Percentiles rank a stretch among this genome's conserved stretches.
Evolutionary conservation across 2,797 vertebrate species (phyloP).

Genomic region (Hypotaenidia philippensis): DNA sequence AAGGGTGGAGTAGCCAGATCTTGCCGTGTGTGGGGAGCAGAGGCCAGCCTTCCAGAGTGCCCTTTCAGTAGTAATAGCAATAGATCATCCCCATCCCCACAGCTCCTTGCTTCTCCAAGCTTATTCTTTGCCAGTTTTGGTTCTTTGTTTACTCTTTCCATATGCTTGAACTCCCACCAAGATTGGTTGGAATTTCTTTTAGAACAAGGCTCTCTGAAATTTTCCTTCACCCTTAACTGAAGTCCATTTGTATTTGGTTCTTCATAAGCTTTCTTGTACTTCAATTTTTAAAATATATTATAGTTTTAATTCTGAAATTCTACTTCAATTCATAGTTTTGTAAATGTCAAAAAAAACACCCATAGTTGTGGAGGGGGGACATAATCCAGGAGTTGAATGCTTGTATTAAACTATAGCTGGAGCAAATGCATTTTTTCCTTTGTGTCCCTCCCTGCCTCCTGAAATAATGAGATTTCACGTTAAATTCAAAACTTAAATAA

Average conservation of each 20-base stretch:
- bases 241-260: not conserved
- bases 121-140: not conserved
- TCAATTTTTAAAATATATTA: not conserved
- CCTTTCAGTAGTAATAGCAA: not conserved
- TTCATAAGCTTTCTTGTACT: not conserved
- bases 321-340: not conserved
- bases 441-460: fast-evolving
- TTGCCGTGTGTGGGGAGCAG: not conserved
- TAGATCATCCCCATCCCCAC: not conserved
- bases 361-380: not conserved
- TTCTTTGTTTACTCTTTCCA: not conserved
- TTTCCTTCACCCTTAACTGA: not conserved
- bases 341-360: not conserved
- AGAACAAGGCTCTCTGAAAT: not conserved
- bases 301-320: not conserved
- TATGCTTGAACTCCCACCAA: not conserved
- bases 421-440: not conserved
- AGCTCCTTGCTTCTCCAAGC: not conserved
- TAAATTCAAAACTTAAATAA: not conserved
- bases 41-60: not conserved
- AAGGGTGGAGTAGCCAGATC: not conserved
- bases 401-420: not conserved
- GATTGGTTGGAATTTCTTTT: not conserved
- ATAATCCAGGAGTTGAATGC: not conserved
- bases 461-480: not conserved